phyloP scores from a whole-genome alignment of 2,113 vertebrate species.

The Struthidea cinerea region DNA sequence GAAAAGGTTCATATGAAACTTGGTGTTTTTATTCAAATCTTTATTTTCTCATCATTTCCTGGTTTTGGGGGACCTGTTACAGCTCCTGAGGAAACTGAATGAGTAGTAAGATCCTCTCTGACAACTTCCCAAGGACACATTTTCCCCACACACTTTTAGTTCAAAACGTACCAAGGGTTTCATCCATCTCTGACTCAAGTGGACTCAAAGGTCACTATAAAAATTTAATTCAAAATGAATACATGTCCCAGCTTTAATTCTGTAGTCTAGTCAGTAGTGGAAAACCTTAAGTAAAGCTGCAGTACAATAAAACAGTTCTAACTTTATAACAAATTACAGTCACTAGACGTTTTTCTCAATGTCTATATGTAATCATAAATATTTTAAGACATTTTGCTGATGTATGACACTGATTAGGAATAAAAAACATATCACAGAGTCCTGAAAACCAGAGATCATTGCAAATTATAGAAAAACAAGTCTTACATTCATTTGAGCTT shows the following conservation, averaged over 20 bases:
- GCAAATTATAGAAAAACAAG: not conserved
- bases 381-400: not conserved
- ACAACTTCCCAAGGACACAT: not conserved
- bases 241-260: not conserved
- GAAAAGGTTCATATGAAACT: not conserved
- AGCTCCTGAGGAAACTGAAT: not conserved
- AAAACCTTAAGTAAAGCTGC: not conserved
- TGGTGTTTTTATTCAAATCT: not conserved
- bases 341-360: not conserved
- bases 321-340: not conserved
- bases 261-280: not conserved
- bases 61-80: not conserved
- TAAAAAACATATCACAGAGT: not conserved
- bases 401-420: not conserved
- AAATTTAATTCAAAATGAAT: not conserved
- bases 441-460: not conserved
- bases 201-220: not conserved
- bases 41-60: not conserved
- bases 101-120: not conserved
- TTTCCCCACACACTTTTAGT: not conserved
- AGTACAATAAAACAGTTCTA: not conserved
- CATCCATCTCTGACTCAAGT: not conserved
- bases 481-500: not conserved
- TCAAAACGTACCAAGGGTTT: not conserved
- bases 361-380: not conserved